A percentile compares a stretch with the other conserved stretches of the same genome.
phyloP scores from a whole-genome alignment of 2,888 invertebrate genomes.

The Exocentrus adspersus region DNA sequence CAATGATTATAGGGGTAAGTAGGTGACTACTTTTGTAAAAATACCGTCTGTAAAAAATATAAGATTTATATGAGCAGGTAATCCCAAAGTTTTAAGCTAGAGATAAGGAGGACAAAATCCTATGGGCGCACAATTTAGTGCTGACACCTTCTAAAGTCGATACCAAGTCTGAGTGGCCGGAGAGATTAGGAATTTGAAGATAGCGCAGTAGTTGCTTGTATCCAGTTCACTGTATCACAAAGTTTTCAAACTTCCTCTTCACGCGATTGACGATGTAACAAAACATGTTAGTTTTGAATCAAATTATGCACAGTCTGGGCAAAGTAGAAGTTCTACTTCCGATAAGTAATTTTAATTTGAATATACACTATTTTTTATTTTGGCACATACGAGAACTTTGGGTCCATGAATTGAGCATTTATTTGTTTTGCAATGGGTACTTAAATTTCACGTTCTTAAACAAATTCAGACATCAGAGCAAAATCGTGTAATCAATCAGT shows the following conservation, averaged over 20 bases:
- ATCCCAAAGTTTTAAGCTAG: constrained; percentile 18
- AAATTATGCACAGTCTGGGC: no score
- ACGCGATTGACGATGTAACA: neutral
- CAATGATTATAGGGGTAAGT: no score
- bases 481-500: no score
- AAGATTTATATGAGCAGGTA: constrained; percentile 17
- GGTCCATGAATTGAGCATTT: no score
- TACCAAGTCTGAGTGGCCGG: constrained; percentile 21
- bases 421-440: no score
- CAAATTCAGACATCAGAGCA: no score
- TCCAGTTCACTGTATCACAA: constrained; percentile 15
- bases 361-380: no score
- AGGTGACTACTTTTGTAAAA: no score
- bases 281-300: neutral
- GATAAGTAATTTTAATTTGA: no score
- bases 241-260: neutral
- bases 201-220: constrained; percentile 18
- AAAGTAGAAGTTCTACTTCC: no score
- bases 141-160: constrained; percentile 27
- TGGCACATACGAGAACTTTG: no score
- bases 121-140: constrained; percentile 26
- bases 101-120: constrained; percentile 24
- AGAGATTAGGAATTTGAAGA: constrained; percentile 23
- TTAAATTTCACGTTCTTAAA: no score
- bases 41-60: neutral